phyloP scores from a whole-genome alignment of 2,797 vertebrate species.

The Tenualosa ilisha region DNA sequence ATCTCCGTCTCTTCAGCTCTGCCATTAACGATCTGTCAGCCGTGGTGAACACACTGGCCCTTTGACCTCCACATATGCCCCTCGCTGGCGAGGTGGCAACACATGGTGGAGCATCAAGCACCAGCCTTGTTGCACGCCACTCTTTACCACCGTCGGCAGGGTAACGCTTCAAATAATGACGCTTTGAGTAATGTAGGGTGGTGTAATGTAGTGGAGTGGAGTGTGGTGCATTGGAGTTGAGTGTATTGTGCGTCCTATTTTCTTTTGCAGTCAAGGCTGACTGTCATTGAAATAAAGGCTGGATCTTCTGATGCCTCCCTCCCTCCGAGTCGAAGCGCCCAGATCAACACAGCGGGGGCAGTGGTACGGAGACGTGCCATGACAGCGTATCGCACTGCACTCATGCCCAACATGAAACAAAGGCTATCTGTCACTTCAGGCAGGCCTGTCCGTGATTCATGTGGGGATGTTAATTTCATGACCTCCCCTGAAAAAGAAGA shows the following conservation, averaged over 20 bases:
- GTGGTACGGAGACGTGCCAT: conserved; percentile 49
- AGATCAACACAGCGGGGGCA: conserved; percentile 44
- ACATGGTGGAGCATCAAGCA: background rate
- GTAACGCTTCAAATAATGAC: background rate
- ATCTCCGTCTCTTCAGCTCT: conserved; percentile 6
- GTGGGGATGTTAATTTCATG: conserved; percentile 68
- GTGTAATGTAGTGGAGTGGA: too few relatives aligned
- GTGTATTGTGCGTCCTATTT: background rate
- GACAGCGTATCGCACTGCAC: conserved; percentile 51
- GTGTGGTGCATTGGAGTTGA: too few relatives aligned
- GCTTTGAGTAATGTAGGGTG: background rate
- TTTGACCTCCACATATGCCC: background rate
- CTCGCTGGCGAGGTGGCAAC: background rate
- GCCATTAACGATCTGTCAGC: conserved; percentile 12
- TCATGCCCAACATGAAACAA: conserved; percentile 62
- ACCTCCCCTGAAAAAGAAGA: conserved; percentile 55
- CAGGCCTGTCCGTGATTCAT: conserved; percentile 59
- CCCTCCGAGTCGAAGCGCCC: conserved; percentile 30
- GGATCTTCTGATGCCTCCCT: background rate
- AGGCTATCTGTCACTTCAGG: conserved; percentile 69
- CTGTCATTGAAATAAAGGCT: conserved; percentile 13
- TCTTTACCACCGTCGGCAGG: background rate
- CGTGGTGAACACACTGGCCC: conserved; percentile 37
- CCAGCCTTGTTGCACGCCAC: background rate
- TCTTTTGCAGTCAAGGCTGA: background rate